Evolutionary conservation across 1,140 invertebrate genomes (phyloP).

Genomic region (Euura saliciscinereae): DNA sequence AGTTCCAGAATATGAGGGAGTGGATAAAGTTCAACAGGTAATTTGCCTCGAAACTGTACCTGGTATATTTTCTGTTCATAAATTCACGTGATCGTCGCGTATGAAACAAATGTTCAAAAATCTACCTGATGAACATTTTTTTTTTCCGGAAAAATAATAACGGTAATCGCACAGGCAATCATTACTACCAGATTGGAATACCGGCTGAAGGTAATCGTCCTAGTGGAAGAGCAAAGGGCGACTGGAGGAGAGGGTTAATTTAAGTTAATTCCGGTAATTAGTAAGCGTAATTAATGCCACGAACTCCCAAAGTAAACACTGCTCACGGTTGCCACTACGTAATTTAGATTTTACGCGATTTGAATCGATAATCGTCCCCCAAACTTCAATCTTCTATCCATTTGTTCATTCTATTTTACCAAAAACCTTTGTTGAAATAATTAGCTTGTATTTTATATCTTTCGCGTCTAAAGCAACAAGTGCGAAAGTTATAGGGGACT

Average conservation of each 20-base stretch:
- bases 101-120: too few relatives aligned
- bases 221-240: constrained; percentile 18
- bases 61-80: too few relatives aligned
- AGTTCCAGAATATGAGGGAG: too few relatives aligned
- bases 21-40: too few relatives aligned
- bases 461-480: too few relatives aligned
- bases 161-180: neutral
- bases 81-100: too few relatives aligned
- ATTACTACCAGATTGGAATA: neutral
- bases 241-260: constrained; percentile 38
- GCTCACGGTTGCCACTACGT: too few relatives aligned
- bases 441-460: too few relatives aligned
- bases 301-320: constrained; percentile 26
- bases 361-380: constrained; percentile 11
- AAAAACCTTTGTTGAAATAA: too few relatives aligned
- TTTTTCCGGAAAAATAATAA: neutral
- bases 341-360: too few relatives aligned
- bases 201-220: constrained; percentile 1
- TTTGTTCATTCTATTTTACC: neutral
- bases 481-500: too few relatives aligned
- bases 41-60: too few relatives aligned
- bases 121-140: neutral
- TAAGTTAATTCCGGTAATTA: constrained; percentile 47
- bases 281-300: constrained; percentile 41
- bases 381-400: neutral